Evolutionary conservation across 2,888 invertebrate species (phyloP).

Genomic region (Arctia plantaginis): DNA sequence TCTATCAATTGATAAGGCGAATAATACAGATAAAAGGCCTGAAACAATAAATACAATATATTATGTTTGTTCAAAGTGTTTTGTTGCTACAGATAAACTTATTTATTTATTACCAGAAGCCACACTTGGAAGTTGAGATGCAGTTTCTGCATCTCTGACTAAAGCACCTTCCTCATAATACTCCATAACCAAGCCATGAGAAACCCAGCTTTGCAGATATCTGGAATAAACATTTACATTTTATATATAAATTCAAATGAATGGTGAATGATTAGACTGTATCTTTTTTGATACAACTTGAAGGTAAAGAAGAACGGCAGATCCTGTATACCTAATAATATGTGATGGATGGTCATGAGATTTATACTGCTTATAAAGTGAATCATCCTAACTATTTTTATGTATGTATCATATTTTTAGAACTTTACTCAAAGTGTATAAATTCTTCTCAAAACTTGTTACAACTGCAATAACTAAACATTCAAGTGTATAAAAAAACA

Average conservation of each 20-base stretch:
- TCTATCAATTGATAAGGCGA: slow-evolving; percentile 97
- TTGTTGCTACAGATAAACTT: neutral
- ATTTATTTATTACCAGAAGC: slow-evolving; percentile 89
- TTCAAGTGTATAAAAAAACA: too few species aligned
- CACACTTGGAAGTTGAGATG: slow-evolving; percentile 92
- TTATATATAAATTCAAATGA: neutral
- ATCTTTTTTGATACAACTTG: neutral
- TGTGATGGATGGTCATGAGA: too few species aligned
- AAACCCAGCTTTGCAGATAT: slow-evolving; percentile 91
- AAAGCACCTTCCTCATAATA: slow-evolving; percentile 96
- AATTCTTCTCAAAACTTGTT: too few species aligned
- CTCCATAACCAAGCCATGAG: slow-evolving; percentile 88
- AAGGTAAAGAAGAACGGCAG: too few species aligned
- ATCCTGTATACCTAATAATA: too few species aligned
- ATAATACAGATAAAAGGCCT: slow-evolving; percentile 95
- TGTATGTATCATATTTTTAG: too few species aligned
- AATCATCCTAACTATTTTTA: too few species aligned
- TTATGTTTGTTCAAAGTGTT: neutral
- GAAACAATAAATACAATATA: slow-evolving; percentile 56
- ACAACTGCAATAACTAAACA: too few species aligned
- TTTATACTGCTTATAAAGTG: too few species aligned
- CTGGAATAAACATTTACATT: slow-evolving; percentile 59
- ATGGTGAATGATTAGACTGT: neutral
- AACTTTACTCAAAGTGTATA: too few species aligned
- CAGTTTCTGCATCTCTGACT: slow-evolving; percentile 92